Evolutionary conservation across 2,797 vertebrate genomes (phyloP), one percentile per base, ranked within the genome.

Genomic region (Sternotherus odoratus): DNA sequence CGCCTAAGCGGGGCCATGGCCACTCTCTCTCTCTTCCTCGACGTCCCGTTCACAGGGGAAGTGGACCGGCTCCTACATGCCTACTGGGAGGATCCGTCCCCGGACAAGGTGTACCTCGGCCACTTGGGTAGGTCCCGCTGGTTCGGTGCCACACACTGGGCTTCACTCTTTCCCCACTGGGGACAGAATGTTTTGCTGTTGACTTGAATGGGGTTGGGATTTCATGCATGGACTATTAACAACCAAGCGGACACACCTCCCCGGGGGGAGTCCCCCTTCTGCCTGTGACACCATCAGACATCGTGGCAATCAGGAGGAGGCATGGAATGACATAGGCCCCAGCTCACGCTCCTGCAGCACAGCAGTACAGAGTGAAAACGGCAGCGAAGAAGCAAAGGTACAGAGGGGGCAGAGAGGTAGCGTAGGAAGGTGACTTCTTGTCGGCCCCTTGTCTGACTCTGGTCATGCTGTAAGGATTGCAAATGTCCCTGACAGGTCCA

Each of bases 51-150:
- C 5, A 84, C 79, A 39, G 84, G 84, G 8, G 95, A 93, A 82
- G 26, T 84, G 24, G 91, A 91, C 23, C 48, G 89, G 72, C 94
- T 98, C 28, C 15, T 98, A 88, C 97, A 97, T 78, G 90, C 90
- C 83, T 98, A 98, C 89, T 96, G 90, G 57, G 96, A 93, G 90
- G 98, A 98, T 56, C 57, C 86, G 2, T 50, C 96, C 56, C 82
- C 91, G 6, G 82, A 94, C 74, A 99, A 98, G 85, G 95, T 98
- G 82, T 97, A 98, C 93, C 97, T 99, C 80, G 97, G 98, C 49
- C 97, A 98, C 48, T 96, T 80, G 98, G 98, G 98, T 98, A 98
- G 98, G 97, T 97, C 66, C 43, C 8, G 24, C 11, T 13, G 39
- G 21, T 26, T 66, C 43, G 16, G 6, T 15, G 23, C 53, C 8